Base-by-base conservation (phyloP, 1,140 invertebrate species). In the Ceratosolen fusciceps region DNA sequence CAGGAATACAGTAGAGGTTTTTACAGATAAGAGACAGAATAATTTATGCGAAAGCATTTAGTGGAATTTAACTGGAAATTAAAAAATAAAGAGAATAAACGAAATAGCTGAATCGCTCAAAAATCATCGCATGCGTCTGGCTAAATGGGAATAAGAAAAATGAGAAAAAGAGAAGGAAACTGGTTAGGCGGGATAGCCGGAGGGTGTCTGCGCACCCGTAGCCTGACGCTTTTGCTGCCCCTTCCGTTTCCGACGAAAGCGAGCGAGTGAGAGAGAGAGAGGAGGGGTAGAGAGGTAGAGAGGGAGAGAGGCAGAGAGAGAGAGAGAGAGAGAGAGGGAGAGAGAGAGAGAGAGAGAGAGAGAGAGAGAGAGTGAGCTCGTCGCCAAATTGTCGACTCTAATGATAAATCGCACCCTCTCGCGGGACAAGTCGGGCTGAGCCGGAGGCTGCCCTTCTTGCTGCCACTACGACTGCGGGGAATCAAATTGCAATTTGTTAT, bases 401-500 rank as follows among this genome's bases (percentile, higher is more conserved):
- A 90, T 90, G 89, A 90, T 90, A 90, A 88, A 88, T 88, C 88
- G 84, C 86, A 85, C 85, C 86, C 85, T 83, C 85, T 70, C 78
- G 31, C 72, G 78, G 86, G 84, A 84, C 67, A 82, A 80, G 56
- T 62, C 72, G 26, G 47, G 54, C 78, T 39, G 67, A 37, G 58
- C 74, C 47, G 34, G 76, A 82, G 78, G 31, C 80, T 83, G 67
- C 75, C 60, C 79, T n/a, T n/a, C n/a, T 54, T 49, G 58, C 79
- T 9, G 9, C 24, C 49, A 16, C 34, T 19, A 19, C 26, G 54
- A 34, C 58, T 58, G 60, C 86, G 83, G 85, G 83, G 87, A 88
- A 88, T 90, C 90, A 90, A 90, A 90, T 90, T 90, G 88, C 88
- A 90, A 90, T 90, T 90, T 90, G 88, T 90, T 90, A 90, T 90